phyloP scores from a whole-genome alignment of 2,113 vertebrate species.

The Lophius piscatorius region DNA sequence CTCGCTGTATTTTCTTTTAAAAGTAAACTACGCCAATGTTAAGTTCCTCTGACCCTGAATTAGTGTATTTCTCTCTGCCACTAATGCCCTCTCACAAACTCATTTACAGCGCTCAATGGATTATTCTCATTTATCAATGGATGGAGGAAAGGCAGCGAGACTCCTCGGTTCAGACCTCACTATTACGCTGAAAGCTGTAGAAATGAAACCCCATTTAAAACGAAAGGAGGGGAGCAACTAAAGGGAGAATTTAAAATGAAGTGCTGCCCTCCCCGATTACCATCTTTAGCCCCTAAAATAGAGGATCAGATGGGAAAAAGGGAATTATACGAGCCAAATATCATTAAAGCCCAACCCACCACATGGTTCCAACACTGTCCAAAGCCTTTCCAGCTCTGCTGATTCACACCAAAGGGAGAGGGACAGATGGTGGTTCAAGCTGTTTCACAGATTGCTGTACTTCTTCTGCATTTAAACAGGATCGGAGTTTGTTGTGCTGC shows the following conservation, averaged over 20 bases:
- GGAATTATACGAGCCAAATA: constrained; percentile 50
- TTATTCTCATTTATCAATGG: too few species aligned
- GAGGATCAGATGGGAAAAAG: constrained; percentile 12
- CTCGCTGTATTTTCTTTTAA: too few species aligned
- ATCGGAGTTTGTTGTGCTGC: constrained; percentile 17
- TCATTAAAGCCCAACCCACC: constrained; percentile 39
- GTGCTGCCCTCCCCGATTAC: constrained; percentile 17
- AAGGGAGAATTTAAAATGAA: constrained; percentile 17
- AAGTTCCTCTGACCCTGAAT: too few species aligned
- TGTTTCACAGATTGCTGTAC: constrained; percentile 22
- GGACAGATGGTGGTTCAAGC: constrained; percentile 67
- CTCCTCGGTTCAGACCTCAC: too few species aligned
- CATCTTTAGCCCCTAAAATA: constrained; percentile 23
- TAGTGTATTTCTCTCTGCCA: too few species aligned
- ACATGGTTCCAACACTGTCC: constrained; percentile 44
- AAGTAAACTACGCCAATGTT: too few species aligned
- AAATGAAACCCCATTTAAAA: constrained; percentile 7
- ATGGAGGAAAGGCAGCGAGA: too few species aligned
- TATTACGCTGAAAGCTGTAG: too few species aligned
- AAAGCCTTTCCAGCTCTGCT: constrained; percentile 49
- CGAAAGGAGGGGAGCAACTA: not conserved
- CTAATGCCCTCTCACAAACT: too few species aligned
- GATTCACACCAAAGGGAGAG: constrained; percentile 41
- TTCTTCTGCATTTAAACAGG: constrained; percentile 18
- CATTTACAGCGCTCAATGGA: too few species aligned